These are phyloP conservation scores for Leuciscus idus DNA, from an alignment of 2,113 vertebrate genomes.

Conservation along the genomic window DNA sequence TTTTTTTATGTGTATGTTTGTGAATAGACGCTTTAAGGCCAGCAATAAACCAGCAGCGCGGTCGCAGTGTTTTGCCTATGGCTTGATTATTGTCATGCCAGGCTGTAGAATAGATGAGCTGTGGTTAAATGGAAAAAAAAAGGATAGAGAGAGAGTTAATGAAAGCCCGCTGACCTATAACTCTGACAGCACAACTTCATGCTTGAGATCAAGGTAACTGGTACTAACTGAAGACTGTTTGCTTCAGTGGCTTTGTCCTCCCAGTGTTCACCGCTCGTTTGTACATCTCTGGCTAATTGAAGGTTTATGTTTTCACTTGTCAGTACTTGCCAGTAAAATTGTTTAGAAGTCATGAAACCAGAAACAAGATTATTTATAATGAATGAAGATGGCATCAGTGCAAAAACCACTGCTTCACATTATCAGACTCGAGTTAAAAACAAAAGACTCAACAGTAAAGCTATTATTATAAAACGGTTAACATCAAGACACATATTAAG, in stretches of 20 bases:
- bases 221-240: conserved; percentile 1
- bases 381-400: background rate
- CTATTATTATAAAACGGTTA: background rate
- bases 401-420: background rate
- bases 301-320: conserved; percentile 1
- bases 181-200: background rate
- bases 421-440: background rate
- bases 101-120: conserved; percentile 21
- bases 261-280: background rate
- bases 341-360: background rate
- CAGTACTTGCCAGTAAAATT: background rate
- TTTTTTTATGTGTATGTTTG: conserved; percentile 27
- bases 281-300: background rate
- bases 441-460: background rate
- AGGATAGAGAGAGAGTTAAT: background rate
- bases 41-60: conserved; percentile 14
- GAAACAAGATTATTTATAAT: background rate
- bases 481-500: background rate
- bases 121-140: conserved; percentile 13
- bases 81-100: conserved; percentile 38
- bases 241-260: background rate
- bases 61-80: conserved; percentile 33
- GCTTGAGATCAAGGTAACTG: background rate
- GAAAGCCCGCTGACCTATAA: conserved; percentile 22
- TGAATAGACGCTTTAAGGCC: background rate